A percentile compares a stretch with the other conserved stretches of the same genome.
Conservation (phyloP, 2,888 invertebrate species). For the Heteromurus nitidus region DNA sequence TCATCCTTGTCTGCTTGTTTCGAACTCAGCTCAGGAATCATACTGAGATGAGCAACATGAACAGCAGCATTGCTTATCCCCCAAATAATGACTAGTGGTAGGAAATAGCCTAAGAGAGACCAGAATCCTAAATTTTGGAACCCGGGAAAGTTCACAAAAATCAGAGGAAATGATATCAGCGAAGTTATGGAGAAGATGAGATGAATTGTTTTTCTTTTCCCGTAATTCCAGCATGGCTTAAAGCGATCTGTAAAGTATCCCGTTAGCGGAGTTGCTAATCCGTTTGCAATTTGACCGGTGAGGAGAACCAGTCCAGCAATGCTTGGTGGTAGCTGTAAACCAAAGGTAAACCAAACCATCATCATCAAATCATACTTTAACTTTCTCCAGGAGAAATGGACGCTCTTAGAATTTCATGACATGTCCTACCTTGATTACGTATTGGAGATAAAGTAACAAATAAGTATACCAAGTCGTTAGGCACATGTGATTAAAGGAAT, state of each 20-base stretch:
- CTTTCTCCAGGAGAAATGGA: too few species aligned
- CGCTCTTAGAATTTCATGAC: too few species aligned
- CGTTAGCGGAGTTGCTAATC: constrained; percentile 77
- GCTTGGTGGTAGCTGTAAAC: constrained; percentile 65
- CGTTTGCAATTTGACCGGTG: constrained; percentile 77
- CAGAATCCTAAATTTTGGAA: constrained; percentile 74
- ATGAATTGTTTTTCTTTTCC: constrained; percentile 74
- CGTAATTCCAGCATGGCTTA: constrained; percentile 66
- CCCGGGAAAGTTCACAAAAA: constrained; percentile 75
- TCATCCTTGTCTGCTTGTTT: constrained; percentile 75
- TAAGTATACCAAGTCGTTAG: constrained; percentile 80
- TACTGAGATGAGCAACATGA: constrained; percentile 79
- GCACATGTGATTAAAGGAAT: constrained; percentile 79
- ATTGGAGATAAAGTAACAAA: constrained; percentile 76
- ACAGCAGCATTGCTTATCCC: constrained; percentile 79
- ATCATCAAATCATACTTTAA: not conserved
- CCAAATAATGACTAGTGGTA: constrained; percentile 77
- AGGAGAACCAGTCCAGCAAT: constrained; percentile 73
- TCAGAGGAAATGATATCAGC: constrained; percentile 77
- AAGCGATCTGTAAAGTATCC: constrained; percentile 76
- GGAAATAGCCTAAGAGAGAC: constrained; percentile 75
- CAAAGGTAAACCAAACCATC: too few species aligned
- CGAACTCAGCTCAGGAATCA: constrained; percentile 77
- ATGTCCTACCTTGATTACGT: constrained; percentile 75
- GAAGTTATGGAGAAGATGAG: constrained; percentile 74